Evolutionary conservation across 2,797 vertebrate species (phyloP).

Genomic region (Heteromormyrus szaboi): DNA sequence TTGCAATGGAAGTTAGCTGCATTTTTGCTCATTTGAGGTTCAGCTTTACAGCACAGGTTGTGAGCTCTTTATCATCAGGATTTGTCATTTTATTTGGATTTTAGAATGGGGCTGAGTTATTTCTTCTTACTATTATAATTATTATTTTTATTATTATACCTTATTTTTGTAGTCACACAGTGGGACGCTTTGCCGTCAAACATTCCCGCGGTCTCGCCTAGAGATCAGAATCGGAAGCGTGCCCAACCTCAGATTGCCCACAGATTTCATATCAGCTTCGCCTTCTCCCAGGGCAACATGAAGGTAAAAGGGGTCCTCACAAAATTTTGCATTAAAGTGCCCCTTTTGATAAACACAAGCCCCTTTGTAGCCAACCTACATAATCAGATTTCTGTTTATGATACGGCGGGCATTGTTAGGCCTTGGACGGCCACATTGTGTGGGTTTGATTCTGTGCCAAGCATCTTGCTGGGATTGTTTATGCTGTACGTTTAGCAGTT

Average conservation of each 20-base stretch:
- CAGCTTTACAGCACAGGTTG: neutral
- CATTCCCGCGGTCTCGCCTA: neutral
- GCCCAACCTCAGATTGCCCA: slow-evolving; percentile 6
- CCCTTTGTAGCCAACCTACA: slow-evolving; percentile 37
- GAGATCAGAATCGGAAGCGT: slow-evolving; percentile 9
- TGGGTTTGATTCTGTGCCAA: slow-evolving; percentile 79
- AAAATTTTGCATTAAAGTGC: slow-evolving; percentile 29
- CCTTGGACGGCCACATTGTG: slow-evolving; percentile 67
- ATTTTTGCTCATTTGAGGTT: neutral
- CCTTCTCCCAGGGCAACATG: slow-evolving; percentile 9
- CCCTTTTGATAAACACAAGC: slow-evolving; percentile 52
- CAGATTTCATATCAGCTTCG: neutral
- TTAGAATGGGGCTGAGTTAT: neutral
- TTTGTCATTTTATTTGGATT: neutral
- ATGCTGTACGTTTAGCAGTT: slow-evolving; percentile 55
- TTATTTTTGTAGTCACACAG: neutral
- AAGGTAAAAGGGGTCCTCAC: slow-evolving; percentile 17
- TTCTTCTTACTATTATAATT: neutral
- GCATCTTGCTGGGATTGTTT: slow-evolving; percentile 62
- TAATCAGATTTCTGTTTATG: slow-evolving; percentile 56
- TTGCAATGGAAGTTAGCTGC: neutral
- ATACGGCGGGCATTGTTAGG: slow-evolving; percentile 65
- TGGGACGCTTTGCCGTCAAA: neutral
- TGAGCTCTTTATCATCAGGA: neutral
- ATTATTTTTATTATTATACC: neutral